phyloP scores from a whole-genome alignment of 1,140 invertebrate species.

The Lerema accius region DNA sequence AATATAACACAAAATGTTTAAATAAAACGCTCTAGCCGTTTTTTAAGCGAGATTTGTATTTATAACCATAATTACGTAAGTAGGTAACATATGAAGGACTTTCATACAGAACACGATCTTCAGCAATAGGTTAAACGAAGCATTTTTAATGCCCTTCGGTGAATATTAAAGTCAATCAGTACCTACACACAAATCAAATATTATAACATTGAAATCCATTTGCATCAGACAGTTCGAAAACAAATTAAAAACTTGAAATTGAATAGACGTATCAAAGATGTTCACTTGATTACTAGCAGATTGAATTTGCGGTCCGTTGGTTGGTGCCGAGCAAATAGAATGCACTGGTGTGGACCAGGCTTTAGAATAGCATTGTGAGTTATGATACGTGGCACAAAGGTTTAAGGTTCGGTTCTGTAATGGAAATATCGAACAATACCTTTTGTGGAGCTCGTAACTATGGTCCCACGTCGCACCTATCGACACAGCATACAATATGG shows the following conservation, averaged over 20 bases:
- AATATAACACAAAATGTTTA: no score
- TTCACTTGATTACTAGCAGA: slow-evolving; percentile 19
- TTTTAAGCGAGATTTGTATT: no score
- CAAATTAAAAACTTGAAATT: slow-evolving; percentile 16
- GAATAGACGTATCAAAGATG: slow-evolving; percentile 16
- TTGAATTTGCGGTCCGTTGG: slow-evolving; percentile 20
- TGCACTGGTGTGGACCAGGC: slow-evolving; percentile 7
- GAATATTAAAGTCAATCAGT: no score
- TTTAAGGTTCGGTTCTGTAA: slow-evolving; percentile 5
- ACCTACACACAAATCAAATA: no score
- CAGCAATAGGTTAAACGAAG: no score
- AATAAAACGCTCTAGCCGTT: no score
- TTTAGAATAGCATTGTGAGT: slow-evolving; percentile 12
- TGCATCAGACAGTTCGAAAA: slow-evolving; percentile 4
- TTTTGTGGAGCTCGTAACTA: background rate
- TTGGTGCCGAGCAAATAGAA: slow-evolving; percentile 8
- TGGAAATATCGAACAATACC: slow-evolving; percentile 5
- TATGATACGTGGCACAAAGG: slow-evolving; percentile 3
- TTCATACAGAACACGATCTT: no score
- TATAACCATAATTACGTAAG: no score
- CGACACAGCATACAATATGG: background rate
- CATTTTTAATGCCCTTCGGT: no score
- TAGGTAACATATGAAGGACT: no score
- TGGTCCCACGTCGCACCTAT: background rate
- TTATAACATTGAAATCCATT: no score